Evolutionary conservation across 2,888 invertebrate species (phyloP), one percentile per base, ranked within the genome.

Genomic region (Pandemis heparana): DNA sequence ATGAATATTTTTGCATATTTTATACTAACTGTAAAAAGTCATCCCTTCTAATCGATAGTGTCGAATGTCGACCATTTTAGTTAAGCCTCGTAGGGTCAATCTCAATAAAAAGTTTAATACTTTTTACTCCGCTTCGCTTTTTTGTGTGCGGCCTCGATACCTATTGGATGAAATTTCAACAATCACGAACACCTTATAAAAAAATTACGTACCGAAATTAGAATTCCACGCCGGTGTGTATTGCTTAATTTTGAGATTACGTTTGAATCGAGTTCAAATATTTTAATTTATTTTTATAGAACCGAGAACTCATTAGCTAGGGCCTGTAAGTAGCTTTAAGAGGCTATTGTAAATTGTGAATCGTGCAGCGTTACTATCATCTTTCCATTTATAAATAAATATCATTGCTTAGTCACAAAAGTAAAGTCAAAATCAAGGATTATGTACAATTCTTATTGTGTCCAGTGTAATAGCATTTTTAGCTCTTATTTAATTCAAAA

Each of bases 291-390:
- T 32, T 41, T 51, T 32, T 51, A 41, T 7, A 12, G 3, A 56
- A 56, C 23, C 53, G 38, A 53, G 63, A 64, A 63, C 63, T 59
- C 63, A 59, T 56, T 68, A 56, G 61, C 53, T 62, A 69, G 39
- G 63, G 39, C 46, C 8, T 68, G 59, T 73, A 71, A 51, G 39
- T 66, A 72, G 62, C 72, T 73, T 76, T 71, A 78, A 81, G 83
- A 83, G 83, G 83, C 83, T 83, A 80, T 79, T 74, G 71, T 78
- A 75, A 75, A 73, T 64, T 76, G 75, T 76, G 75, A 73, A 71
- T 77, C 79, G 62, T 53, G 67, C 75, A 72, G 56, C 75, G 76
- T 77, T 75, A 75, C 6, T 77, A 79, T 76, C 80, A 78, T 79
- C 79, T 78, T 61, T 68, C 68, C 63, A 69, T 69, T 63, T 68